Evolutionary conservation across 2,113 vertebrate species (phyloP), one percentile per base, ranked within the genome.

Genomic region (Grallaria varia): DNA sequence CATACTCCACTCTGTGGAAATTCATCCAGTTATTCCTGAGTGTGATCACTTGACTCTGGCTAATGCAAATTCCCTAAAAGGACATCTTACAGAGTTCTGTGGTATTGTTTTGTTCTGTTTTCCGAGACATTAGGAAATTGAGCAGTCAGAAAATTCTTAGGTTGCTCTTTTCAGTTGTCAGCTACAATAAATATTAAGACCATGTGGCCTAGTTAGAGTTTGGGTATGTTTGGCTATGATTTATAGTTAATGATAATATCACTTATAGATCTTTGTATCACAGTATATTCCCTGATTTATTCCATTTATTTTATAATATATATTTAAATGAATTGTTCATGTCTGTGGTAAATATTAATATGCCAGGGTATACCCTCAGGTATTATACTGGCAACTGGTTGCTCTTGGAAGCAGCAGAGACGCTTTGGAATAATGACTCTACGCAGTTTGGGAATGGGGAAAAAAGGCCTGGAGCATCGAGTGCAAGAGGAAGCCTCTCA

Each of bases 361-460:
- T 28, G 45, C 31, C 63, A 88, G 55, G 28, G 37, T 83, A 80
- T 33, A 20, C 66, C 27, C 49, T 67, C 78, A 98, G 96, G 97
- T 45, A 74, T 98, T 72, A 76, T 97, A 42, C 72, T 97, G 78
- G 96, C 97, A 50, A 97, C 39, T 20, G 96, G 97, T 15, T 82
- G 27, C 52, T 96, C 71, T 9, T 97, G 97, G 97, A 82, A 89
- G 89, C 95, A 95, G 58, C 97, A 98, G 91, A 97, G 98, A 30
- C 67, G 77, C 33, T 98, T 98, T 82, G 91, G 97, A 39, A 79
- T 97, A 78, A 94, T 39, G n/a, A 95, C 84, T 7, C 92, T 98
- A 8, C 59, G 90, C 20, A 95, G 22, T 62, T 85, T 98, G 72
- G 97, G 97, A 83, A 94, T 96, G 79, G 97, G 97, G 47, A 97